These are phyloP conservation scores for Epinephelus moara DNA, from an alignment of 2,113 vertebrate genomes.

Conservation along the genomic window DNA sequence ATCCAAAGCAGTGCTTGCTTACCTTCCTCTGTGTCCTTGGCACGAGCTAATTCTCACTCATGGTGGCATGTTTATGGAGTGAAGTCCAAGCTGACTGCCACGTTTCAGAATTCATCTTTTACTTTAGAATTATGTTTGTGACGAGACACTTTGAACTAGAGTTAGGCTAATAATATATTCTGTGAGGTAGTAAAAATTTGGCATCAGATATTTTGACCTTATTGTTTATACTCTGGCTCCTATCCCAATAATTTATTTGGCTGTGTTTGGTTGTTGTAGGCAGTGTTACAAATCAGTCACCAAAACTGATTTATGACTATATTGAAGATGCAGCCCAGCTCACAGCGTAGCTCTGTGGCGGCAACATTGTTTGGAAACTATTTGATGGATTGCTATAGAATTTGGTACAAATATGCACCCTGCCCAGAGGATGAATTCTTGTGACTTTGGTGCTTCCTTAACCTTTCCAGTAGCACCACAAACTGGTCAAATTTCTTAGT, in stretches of 20 bases:
- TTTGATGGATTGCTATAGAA: not conserved
- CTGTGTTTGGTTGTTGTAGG: not conserved
- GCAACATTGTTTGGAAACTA: not conserved
- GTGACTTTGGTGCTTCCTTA: not conserved
- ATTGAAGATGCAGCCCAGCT: not conserved
- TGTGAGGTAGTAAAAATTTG: not conserved
- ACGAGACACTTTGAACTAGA: not conserved
- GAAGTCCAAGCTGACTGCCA: slow-evolving; percentile 23
- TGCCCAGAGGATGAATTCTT: not conserved
- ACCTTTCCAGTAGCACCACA: not conserved
- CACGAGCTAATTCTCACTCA: slow-evolving; percentile 24
- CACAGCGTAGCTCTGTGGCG: not conserved
- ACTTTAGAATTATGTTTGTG: not conserved
- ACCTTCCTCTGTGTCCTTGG: slow-evolving; percentile 54
- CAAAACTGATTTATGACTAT: not conserved
- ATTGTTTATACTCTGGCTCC: not conserved
- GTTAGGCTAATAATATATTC: not conserved
- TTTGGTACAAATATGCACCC: not conserved
- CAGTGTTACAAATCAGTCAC: slow-evolving; percentile 1
- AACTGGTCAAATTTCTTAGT: not conserved
- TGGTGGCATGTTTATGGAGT: slow-evolving; percentile 31
- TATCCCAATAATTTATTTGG: not conserved
- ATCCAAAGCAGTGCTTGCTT: slow-evolving; percentile 43
- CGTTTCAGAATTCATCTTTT: slow-evolving; percentile 20
- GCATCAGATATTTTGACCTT: not conserved